phyloP scores from a whole-genome alignment of 2,113 vertebrate species.

The Pituophis catenifer region DNA sequence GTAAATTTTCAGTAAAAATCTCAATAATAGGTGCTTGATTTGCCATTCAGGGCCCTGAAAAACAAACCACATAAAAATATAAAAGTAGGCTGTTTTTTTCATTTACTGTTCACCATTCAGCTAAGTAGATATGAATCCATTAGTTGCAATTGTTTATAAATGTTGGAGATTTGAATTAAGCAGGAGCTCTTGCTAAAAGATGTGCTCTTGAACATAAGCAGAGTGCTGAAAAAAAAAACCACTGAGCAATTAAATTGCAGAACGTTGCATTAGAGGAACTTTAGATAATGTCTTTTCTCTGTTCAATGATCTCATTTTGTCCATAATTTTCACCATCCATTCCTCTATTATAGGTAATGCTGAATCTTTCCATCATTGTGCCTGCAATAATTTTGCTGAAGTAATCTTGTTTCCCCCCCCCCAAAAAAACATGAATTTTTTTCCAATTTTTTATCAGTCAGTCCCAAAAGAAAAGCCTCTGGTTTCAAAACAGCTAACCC shows the following conservation, averaged over 20 bases:
- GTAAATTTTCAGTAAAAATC: background rate
- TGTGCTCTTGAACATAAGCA: background rate
- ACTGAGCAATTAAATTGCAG: background rate
- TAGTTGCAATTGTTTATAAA: background rate
- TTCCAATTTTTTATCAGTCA: no score
- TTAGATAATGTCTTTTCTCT: no score
- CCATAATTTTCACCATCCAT: no score
- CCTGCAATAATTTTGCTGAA: no score
- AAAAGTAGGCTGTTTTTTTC: background rate
- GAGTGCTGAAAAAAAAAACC: background rate
- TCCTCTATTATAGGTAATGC: background rate
- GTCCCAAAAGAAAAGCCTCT: no score
- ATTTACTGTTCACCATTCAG: background rate
- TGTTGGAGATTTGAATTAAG: background rate
- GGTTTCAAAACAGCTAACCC: background rate
- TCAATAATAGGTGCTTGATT: background rate
- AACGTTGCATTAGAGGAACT: background rate
- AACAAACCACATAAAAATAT: background rate
- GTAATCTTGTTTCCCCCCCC: no score
- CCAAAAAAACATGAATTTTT: no score
- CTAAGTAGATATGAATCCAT: background rate
- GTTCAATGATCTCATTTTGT: no score
- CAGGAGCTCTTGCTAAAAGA: background rate
- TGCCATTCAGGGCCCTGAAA: background rate
- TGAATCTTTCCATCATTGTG: no score